Evolutionary conservation across 2,113 vertebrate species (phyloP).

Genomic region (Amphiprion ocellaris): DNA sequence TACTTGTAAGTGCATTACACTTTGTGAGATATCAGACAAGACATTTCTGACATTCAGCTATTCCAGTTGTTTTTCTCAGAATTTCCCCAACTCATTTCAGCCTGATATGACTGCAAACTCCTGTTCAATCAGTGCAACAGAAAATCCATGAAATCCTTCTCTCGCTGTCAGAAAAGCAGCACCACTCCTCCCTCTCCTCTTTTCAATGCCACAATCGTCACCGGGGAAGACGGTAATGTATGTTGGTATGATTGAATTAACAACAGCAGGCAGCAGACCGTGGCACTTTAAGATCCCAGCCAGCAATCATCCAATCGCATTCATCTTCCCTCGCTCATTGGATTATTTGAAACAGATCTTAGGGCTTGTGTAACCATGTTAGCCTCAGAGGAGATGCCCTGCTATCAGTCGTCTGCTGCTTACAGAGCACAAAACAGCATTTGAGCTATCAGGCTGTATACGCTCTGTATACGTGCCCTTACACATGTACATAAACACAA

Average conservation of each 20-base stretch:
- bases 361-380: conserved; percentile 65
- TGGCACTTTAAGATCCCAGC: conserved; percentile 42
- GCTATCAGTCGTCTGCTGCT: conserved; percentile 29
- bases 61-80: background rate
- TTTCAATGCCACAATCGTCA: conserved; percentile 12
- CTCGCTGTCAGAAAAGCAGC: conserved; percentile 7
- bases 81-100: background rate
- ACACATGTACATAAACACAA: conserved; percentile 29
- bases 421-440: background rate
- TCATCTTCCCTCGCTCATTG: conserved; percentile 61
- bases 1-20: too few species aligned
- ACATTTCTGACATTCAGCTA: background rate
- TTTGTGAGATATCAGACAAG: background rate
- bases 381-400: conserved; percentile 63
- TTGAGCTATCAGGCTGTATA: conserved; percentile 39
- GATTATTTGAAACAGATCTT: conserved; percentile 68
- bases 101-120: background rate
- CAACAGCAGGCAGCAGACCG: conserved; percentile 40
- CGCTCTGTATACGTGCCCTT: conserved; percentile 53
- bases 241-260: conserved; percentile 54
- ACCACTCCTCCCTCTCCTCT: conserved; percentile 7
- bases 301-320: conserved; percentile 48
- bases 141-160: conserved; percentile 28
- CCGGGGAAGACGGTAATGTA: conserved; percentile 30
- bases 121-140: background rate